A percentile compares a stretch with the other conserved stretches of the same genome.
Evolutionary conservation across 2,113 vertebrate genomes (phyloP).

Genomic region (Aviceda subcristata): DNA sequence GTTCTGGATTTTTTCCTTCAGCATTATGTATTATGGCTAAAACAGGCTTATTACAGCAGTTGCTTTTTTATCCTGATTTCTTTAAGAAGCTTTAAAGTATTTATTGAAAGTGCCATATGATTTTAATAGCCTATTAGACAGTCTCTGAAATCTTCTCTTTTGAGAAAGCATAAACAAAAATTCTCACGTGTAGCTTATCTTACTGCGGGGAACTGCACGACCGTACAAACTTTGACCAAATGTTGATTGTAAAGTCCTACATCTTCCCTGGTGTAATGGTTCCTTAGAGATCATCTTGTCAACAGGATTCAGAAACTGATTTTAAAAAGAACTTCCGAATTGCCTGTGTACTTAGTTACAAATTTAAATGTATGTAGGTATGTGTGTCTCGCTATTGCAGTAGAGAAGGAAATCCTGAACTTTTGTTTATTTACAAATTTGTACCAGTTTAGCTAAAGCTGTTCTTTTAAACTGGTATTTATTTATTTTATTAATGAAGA

Average conservation of each 20-base stretch:
- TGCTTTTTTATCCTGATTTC: conserved; percentile 75
- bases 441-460: neutral
- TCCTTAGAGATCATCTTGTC: conserved; percentile 59
- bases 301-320: conserved; percentile 5
- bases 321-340: neutral
- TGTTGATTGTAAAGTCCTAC: conserved; percentile 4
- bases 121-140: conserved; percentile 67
- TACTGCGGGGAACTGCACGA: neutral
- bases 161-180: conserved; percentile 18
- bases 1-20: conserved; percentile 63
- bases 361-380: neutral
- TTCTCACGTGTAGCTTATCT: conserved; percentile 17
- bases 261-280: conserved; percentile 12
- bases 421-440: neutral
- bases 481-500: conserved; percentile 1
- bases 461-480: neutral
- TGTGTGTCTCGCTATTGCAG: neutral
- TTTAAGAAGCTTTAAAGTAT: conserved; percentile 82
- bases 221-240: neutral
- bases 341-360: neutral
- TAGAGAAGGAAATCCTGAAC: neutral
- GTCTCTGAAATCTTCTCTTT: conserved; percentile 34
- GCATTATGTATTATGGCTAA: conserved; percentile 50
- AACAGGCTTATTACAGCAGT: conserved; percentile 78
- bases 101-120: conserved; percentile 82